These are phyloP conservation scores for Lagopus muta DNA, from an alignment of 2,113 vertebrate genomes.

Conservation along the genomic window DNA sequence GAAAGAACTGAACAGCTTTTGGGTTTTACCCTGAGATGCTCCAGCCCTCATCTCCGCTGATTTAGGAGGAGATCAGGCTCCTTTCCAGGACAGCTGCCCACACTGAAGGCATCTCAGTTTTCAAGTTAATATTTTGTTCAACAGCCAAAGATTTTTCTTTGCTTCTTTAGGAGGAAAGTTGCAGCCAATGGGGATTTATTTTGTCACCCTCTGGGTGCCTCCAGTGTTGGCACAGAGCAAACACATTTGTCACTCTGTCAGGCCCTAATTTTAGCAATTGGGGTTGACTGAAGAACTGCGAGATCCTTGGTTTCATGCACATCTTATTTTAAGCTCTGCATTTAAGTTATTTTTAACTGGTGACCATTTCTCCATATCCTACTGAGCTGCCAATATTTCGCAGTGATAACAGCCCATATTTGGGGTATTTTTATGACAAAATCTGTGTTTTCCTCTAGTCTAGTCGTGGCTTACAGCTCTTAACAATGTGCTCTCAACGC, in stretches of 20 bases:
- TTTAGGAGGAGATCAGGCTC: neutral
- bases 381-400: neutral
- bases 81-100: neutral
- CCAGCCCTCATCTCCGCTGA: neutral
- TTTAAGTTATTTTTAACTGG: conserved; percentile 55
- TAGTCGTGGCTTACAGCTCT: neutral
- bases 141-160: neutral
- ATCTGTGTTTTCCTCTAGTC: conserved; percentile 20
- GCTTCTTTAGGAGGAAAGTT: neutral
- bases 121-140: neutral
- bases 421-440: conserved; percentile 27
- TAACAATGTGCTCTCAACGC: neutral
- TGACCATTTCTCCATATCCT: conserved; percentile 16
- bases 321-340: conserved; percentile 11
- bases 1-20: neutral
- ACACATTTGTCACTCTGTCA: conserved; percentile 26
- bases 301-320: conserved; percentile 23
- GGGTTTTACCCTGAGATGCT: neutral
- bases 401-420: neutral
- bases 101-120: neutral
- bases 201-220: neutral
- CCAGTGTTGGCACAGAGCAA: neutral
- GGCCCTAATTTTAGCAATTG: conserved; percentile 7
- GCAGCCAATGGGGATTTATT: neutral
- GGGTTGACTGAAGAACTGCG: neutral